A percentile compares a stretch with the other conserved stretches of the same genome.
These are phyloP conservation scores for Dascyllus trimaculatus DNA, from an alignment of 2,113 vertebrate species.

Conservation along the genomic window DNA sequence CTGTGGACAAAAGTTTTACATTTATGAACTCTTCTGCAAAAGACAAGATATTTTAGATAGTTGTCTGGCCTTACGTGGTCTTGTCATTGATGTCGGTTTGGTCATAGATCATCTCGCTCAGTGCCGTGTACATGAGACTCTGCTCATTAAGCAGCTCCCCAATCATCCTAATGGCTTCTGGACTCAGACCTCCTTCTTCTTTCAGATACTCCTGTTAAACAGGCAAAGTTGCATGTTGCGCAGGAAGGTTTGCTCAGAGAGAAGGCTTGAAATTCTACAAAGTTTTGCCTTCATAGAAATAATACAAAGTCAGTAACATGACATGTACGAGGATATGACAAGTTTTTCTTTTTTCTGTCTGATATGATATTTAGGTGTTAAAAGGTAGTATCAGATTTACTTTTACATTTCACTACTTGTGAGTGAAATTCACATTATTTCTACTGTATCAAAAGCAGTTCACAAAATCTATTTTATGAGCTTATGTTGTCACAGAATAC, in stretches of 20 bases:
- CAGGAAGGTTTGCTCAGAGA: rapidly evolving
- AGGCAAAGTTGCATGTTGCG: not conserved
- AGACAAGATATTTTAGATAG: not conserved
- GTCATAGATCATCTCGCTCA: constrained; percentile 77
- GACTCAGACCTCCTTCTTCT: constrained; percentile 67
- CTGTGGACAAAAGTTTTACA: too few relatives aligned
- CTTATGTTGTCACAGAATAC: constrained; percentile 10
- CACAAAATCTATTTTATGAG: not conserved
- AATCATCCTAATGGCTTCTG: constrained; percentile 78
- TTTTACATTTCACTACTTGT: too few relatives aligned
- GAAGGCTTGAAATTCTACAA: too few relatives aligned
- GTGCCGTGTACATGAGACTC: too few relatives aligned
- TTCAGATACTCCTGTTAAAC: constrained; percentile 36
- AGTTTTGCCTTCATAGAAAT: too few relatives aligned
- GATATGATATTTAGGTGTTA: too few relatives aligned
- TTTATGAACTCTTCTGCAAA: not conserved
- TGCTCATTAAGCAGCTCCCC: constrained; percentile 77
- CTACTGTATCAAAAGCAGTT: too few relatives aligned
- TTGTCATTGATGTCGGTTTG: constrained; percentile 74
- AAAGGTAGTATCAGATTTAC: too few relatives aligned
- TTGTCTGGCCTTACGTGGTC: constrained; percentile 33
- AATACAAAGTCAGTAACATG: too few relatives aligned
- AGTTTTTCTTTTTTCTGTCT: too few relatives aligned
- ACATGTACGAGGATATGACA: too few relatives aligned
- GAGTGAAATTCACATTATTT: too few relatives aligned